phyloP scores from a whole-genome alignment of 2,113 vertebrate genomes.

The Cricetomys ansorgei region DNA sequence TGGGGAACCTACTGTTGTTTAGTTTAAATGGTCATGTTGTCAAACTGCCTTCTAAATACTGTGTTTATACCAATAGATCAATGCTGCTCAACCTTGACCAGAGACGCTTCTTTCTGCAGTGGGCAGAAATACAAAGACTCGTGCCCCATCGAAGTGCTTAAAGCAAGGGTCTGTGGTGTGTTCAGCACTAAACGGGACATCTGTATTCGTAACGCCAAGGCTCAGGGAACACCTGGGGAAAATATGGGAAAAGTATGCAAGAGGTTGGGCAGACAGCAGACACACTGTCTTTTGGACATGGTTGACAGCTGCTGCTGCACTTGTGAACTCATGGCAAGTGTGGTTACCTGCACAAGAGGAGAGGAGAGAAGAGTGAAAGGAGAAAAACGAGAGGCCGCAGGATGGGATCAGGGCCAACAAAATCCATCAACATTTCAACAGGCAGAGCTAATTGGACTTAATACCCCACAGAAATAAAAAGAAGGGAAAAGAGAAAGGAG shows the following conservation, averaged over 20 bases:
- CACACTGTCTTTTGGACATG: too few species aligned
- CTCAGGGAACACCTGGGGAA: not conserved
- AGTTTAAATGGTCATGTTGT: not conserved
- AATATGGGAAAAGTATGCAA: not conserved
- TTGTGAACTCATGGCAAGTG: not conserved
- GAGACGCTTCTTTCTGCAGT: not conserved
- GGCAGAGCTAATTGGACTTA: not conserved
- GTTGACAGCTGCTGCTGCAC: not conserved
- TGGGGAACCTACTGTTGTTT: not conserved
- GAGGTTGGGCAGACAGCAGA: not conserved
- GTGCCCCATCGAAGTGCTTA: not conserved
- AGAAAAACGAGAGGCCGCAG: fast-evolving
- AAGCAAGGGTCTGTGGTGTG: not conserved
- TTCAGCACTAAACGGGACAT: not conserved
- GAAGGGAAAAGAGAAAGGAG: too few species aligned
- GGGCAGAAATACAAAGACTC: not conserved
- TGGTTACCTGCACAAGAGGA: not conserved
- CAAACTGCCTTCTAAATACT: not conserved
- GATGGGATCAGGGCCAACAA: not conserved
- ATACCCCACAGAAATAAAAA: not conserved
- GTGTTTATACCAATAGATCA: not conserved
- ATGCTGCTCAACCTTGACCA: not conserved
- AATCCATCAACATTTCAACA: not conserved
- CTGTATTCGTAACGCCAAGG: too few species aligned
- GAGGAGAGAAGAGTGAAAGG: not conserved